These are phyloP conservation scores for Drosophila orosa DNA, from an alignment of 1,140 invertebrate genomes.

Conservation along the genomic window DNA sequence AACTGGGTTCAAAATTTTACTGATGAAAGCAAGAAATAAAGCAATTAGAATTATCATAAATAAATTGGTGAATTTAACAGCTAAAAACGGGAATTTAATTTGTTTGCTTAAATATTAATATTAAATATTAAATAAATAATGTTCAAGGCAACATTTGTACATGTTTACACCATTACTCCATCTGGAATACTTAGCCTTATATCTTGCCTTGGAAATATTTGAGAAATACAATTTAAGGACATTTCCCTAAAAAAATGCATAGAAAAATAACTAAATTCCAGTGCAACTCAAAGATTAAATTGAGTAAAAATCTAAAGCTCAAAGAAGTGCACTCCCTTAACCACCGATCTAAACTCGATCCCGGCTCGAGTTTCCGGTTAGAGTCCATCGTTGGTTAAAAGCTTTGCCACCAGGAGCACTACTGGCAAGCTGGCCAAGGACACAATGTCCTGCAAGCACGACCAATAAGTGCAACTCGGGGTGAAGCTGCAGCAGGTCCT, in stretches of 20 bases:
- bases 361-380: conserved; percentile 18
- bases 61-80: background rate
- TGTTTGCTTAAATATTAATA: background rate
- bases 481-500: conserved; percentile 27
- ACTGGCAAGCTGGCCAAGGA: conserved; percentile 22
- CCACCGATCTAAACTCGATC: conserved; percentile 24
- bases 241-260: too few relatives aligned
- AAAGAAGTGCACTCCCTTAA: background rate
- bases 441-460: conserved; percentile 33
- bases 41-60: background rate
- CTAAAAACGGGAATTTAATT: background rate
- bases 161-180: too few relatives aligned
- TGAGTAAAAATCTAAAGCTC: background rate
- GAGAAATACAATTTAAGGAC: background rate
- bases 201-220: background rate
- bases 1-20: background rate
- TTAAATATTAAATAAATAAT: background rate
- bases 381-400: conserved; percentile 25
- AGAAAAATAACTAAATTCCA: too few relatives aligned
- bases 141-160: background rate
- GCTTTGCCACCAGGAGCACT: conserved; percentile 17
- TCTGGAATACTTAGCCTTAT: background rate
- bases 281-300: background rate
- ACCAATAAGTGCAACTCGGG: conserved; percentile 47
- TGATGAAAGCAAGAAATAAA: background rate